Evolutionary conservation across 1,140 invertebrate genomes (phyloP), one percentile per base, ranked within the genome.

Genomic region (Anoplolepis gracilipes): DNA sequence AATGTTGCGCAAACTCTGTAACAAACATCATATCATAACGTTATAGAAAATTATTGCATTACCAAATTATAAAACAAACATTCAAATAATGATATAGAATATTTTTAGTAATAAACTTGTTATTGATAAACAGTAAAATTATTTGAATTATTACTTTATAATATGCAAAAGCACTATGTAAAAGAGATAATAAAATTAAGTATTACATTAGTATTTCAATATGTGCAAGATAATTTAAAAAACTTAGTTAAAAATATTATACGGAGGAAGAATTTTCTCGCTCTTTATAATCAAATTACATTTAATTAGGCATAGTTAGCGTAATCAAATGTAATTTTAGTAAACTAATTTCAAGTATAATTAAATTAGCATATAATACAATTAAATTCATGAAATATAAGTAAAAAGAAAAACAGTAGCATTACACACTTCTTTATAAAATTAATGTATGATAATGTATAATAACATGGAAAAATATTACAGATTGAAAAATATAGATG

Each of bases 1-100:
- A 90, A 92, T 91, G 85, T 93, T 94, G 65, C 92, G 93, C 64
- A 97, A 94, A 85, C 96, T 96, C 96, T 97, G 95, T 46, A 95
- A 96, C 88, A 94, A 79, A 91, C 85, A 91, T 86, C 89, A 86
- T 85, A 89, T 87, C 85, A 85, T 84, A 90, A 91, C 85, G 77
- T 88, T 79, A 87, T 46, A 69, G n/a, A 16, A 22, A 25, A 67
- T 30, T 33, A 46, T 42, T 61, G 8, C 42, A 39, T 33, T 49
- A 28, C 1, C 7, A n/a, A 30, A 49, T 30, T 77, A 28, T n/a
- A 65, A 33, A 64, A 33, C 10, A 28, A 19, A 1, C 25, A 16
- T 64, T 75, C 5, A 13, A 33, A 42, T 16, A 30, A 25, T 8
- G 4, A 30, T 33, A 33, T 13, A 2, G 11, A 62, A 49, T 1